Conservation (phyloP, 1,140 invertebrate species). For the Gryllus bimaculatus region DNA sequence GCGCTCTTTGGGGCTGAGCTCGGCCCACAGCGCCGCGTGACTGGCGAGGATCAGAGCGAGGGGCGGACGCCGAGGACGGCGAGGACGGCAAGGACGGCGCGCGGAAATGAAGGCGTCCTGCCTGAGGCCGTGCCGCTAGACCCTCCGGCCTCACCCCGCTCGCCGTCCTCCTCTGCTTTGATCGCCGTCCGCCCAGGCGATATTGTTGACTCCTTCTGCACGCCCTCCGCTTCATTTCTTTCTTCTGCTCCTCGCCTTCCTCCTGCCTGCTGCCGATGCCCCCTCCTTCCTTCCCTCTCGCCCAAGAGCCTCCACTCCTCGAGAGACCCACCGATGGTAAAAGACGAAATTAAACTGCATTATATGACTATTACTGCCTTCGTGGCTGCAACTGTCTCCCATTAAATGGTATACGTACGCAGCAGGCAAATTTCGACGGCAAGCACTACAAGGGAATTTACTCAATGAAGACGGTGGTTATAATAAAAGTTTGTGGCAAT, state of each 20-base stretch:
- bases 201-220: not conserved
- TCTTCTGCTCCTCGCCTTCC: not conserved
- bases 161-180: not conserved
- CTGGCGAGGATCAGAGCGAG: not conserved
- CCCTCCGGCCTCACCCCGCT: not conserved
- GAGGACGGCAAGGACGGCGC: not conserved
- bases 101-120: not conserved
- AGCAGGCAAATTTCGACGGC: not conserved
- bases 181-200: not conserved
- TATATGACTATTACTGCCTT: not conserved
- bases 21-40: not conserved
- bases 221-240: not conserved
- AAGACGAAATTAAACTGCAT: constrained; percentile 5
- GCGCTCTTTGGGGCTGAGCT: too few species aligned
- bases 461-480: not conserved
- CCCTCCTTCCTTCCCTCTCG: too few species aligned
- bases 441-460: not conserved
- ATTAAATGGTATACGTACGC: not conserved
- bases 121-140: not conserved
- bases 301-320: not conserved
- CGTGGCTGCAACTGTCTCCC: not conserved
- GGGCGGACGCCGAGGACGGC: too few species aligned
- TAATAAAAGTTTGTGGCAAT: not conserved
- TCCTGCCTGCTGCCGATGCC: too few species aligned
- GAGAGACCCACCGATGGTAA: not conserved